phyloP scores from a whole-genome alignment of 2,888 invertebrate species.

The Andrena chrysosceles region DNA sequence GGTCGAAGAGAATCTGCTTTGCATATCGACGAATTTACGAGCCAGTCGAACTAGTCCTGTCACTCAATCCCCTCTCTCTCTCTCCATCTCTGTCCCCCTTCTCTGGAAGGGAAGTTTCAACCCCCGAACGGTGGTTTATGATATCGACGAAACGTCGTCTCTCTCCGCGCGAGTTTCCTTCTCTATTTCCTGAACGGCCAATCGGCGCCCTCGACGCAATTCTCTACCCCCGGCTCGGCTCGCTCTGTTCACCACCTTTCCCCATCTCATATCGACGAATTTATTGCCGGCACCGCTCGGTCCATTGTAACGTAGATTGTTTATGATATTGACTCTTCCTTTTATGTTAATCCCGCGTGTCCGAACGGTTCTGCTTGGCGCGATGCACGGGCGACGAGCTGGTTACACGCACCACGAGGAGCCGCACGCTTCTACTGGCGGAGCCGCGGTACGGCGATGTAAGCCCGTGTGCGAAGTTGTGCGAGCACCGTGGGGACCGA shows the following conservation, averaged over 20 bases:
- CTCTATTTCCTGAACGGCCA: conserved; percentile 49
- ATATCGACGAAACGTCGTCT: conserved; percentile 75
- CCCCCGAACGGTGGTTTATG: conserved; percentile 75
- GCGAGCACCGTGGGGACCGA: conserved; percentile 45
- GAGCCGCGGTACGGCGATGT: conserved; percentile 50
- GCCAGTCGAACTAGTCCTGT: conserved; percentile 69
- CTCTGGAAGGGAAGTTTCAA: conserved; percentile 64
- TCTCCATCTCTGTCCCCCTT: not conserved
- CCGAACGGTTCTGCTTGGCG: conserved; percentile 68
- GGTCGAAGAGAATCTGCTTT: conserved; percentile 67
- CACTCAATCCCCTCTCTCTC: conserved; percentile 51
- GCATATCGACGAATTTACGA: conserved; percentile 82
- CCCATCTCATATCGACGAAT: conserved; percentile 77
- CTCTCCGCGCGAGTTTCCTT: conserved; percentile 35
- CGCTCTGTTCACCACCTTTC: conserved; percentile 41
- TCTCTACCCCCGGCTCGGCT: conserved; percentile 18
- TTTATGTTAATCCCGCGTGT: conserved; percentile 80
- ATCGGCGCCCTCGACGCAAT: conserved; percentile 62
- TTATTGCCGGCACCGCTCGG: conserved; percentile 71
- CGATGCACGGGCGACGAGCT: conserved; percentile 36
- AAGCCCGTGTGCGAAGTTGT: conserved; percentile 62
- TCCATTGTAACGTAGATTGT: conserved; percentile 77
- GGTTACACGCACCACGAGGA: conserved; percentile 24
- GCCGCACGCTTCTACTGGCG: conserved; percentile 2
- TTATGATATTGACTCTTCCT: conserved; percentile 84